These are phyloP conservation scores for Harpagus bidentatus DNA, from an alignment of 2,113 vertebrate species.

Conservation along the genomic window DNA sequence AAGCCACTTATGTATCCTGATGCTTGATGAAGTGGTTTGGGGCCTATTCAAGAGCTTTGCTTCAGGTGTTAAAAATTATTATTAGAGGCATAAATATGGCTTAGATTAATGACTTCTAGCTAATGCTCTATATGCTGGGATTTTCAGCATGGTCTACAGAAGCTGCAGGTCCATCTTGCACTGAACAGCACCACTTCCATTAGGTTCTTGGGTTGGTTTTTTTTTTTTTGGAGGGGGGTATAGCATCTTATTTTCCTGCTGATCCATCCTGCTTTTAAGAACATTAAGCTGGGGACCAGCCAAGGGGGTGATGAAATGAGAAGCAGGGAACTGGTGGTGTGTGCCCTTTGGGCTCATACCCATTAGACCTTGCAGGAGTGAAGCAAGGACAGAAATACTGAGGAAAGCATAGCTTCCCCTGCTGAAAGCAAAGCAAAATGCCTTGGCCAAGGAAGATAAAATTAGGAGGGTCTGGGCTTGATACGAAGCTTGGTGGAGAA, in stretches of 20 bases:
- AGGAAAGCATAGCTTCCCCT: neutral
- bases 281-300: no score
- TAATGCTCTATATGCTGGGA: neutral
- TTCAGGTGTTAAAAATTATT: neutral
- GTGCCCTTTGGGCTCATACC: neutral
- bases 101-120: neutral
- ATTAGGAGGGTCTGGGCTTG: neutral
- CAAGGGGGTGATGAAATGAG: neutral
- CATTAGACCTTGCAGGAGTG: accelerated
- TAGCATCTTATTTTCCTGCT: neutral
- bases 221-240: neutral
- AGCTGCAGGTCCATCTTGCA: neutral
- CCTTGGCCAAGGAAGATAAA: neutral
- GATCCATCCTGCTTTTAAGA: neutral
- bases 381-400: neutral
- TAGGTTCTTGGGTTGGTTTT: neutral
- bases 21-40: neutral
- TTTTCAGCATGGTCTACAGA: neutral
- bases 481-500: neutral
- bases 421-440: neutral
- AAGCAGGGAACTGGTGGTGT: neutral
- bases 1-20: neutral
- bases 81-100: neutral
- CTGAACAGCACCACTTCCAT: accelerated
- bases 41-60: neutral